Base-by-base conservation (phyloP, 2,888 invertebrate genomes). In the Lycocerus yunnanus region DNA sequence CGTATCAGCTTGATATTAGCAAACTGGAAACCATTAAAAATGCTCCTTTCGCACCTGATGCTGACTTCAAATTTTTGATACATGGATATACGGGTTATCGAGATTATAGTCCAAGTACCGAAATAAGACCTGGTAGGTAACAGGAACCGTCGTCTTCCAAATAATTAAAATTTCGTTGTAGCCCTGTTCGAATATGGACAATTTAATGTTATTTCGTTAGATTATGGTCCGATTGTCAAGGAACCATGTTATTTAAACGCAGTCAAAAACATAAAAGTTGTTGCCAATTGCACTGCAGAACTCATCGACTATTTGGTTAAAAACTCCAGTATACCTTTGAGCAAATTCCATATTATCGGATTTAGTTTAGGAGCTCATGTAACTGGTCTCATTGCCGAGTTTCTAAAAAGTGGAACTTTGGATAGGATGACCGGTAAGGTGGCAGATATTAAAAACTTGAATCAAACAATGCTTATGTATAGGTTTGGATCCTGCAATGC, bases 401-500 rank as follows among this genome's bases (percentile, higher is more conserved):
- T 88, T 82, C 69, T 91, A 21, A 86, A 84, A 18, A 83, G 84
- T 14, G 89, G 90, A 9, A 85, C 79, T 27, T 81, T 92, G 18
- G 84, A 85, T 1, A 86, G 91, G 71, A 88, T 92, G 59, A 90
- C 91, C 67, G 92, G 91, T 91, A 83, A 5, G n/a, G 6, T 93
- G n/a, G 15, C 1, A 10, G 11, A n/a, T 9, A 10, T 24, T 24
- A 24, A 24, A 24, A 10, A 24, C 11, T 24, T 24, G 10, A 24
- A 24, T 3, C 11, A 3, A 27, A 1, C 63, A 2, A 13, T 24
- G 9, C 15, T 18, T 2, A 15, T 21, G 67, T 71, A 16, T 79
- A 91, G 92, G 90, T 2, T 82, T 93, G n/a, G 93, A 93, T 82
- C 92, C 93, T 0, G 93, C 93, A 0, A 85, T 91, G 81, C 93